Conservation (phyloP, 2,113 vertebrate species). For the Cariama cristata region DNA sequence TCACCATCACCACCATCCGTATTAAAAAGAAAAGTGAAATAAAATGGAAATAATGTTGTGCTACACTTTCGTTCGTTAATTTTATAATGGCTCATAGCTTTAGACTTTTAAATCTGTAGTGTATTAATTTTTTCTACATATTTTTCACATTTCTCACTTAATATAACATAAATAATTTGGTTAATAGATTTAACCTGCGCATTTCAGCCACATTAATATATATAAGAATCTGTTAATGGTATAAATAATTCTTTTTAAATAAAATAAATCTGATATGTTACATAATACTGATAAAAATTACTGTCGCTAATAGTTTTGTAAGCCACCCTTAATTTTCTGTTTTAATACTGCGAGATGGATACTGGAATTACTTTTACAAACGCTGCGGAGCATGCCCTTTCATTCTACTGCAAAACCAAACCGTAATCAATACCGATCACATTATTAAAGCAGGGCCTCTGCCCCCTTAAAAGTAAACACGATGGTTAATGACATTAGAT, state of each 20-base stretch:
- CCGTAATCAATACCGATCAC: background rate
- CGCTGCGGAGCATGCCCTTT: background rate
- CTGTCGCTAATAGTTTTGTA: slow-evolving; percentile 70
- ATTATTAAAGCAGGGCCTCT: background rate
- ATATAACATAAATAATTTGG: slow-evolving; percentile 88
- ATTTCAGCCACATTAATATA: slow-evolving; percentile 86
- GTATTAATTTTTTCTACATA: slow-evolving; percentile 79
- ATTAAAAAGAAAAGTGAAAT: slow-evolving; percentile 10
- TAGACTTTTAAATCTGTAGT: slow-evolving; percentile 80
- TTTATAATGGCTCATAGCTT: slow-evolving; percentile 81
- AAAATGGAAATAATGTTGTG: slow-evolving; percentile 65
- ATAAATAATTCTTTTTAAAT: slow-evolving; percentile 89
- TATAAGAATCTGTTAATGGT: slow-evolving; percentile 87
- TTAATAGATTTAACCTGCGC: slow-evolving; percentile 86
- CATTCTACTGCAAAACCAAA: slow-evolving; percentile 18
- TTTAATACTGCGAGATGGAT: slow-evolving; percentile 57
- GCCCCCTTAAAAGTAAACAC: slow-evolving; percentile 14
- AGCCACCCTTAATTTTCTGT: slow-evolving; percentile 67
- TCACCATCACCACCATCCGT: slow-evolving; percentile 21
- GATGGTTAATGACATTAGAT: slow-evolving; percentile 18
- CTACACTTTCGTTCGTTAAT: slow-evolving; percentile 71
- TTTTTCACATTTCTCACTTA: slow-evolving; percentile 83
- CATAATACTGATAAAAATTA: slow-evolving; percentile 86
- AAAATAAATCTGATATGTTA: slow-evolving; percentile 90
- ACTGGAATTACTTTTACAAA: background rate